Conservation (phyloP, 2,797 vertebrate species). For the Siniperca obscura region DNA sequence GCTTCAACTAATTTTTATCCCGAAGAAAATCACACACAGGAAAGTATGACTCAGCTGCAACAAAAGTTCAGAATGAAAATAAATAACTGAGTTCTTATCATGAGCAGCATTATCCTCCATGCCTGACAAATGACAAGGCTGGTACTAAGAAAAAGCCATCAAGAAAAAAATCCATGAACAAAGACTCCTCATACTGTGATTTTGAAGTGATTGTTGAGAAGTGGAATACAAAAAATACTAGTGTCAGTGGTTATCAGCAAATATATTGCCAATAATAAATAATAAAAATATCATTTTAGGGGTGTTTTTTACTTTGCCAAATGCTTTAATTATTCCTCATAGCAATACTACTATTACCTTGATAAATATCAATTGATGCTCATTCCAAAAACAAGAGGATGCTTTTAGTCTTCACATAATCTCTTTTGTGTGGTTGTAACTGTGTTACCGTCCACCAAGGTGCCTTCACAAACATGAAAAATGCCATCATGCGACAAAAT, state of each 20-base stretch:
- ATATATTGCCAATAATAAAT: background rate
- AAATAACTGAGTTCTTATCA: constrained; percentile 16
- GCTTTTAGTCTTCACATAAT: background rate
- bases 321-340: background rate
- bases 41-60: background rate
- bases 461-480: constrained; percentile 7
- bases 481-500: background rate
- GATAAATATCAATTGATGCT: background rate
- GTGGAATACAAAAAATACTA: constrained; percentile 8
- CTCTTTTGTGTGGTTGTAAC: background rate
- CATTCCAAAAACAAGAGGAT: background rate
- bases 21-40: background rate
- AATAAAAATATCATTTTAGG: background rate
- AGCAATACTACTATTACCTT: background rate
- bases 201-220: constrained; percentile 31
- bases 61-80: constrained; percentile 17
- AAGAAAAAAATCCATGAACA: constrained; percentile 23
- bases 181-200: constrained; percentile 14
- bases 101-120: background rate
- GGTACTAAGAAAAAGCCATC: constrained; percentile 19
- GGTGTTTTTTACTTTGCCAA: background rate
- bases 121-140: constrained; percentile 24
- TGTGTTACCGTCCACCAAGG: background rate
- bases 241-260: background rate
- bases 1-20: background rate